Evolutionary conservation across 2,888 invertebrate genomes (phyloP).

Genomic region (Standfussiana lucernea): DNA sequence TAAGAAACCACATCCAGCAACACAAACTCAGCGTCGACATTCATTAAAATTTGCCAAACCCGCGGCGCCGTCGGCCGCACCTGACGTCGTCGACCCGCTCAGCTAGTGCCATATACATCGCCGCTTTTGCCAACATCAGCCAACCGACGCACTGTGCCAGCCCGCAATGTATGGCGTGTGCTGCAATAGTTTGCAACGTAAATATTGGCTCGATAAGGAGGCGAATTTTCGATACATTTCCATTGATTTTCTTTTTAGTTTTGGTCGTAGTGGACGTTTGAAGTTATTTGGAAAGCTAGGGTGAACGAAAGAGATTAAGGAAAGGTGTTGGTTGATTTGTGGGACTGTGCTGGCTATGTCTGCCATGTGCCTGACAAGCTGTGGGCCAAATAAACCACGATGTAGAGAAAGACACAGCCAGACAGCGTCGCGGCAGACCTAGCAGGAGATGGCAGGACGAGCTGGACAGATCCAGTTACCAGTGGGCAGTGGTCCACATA

Average conservation of each 20-base stretch:
- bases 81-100: constrained; percentile 70
- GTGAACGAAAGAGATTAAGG: neutral
- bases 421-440: no score
- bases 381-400: no score
- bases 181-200: constrained; percentile 16
- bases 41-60: constrained; percentile 84
- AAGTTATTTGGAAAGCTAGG: constrained; percentile 1
- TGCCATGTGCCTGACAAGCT: no score
- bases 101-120: constrained; percentile 71
- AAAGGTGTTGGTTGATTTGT: no score
- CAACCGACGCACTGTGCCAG: constrained; percentile 15
- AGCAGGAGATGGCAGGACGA: no score
- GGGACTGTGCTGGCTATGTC: no score
- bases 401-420: no score
- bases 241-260: constrained; percentile 50
- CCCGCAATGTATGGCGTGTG: constrained; percentile 38
- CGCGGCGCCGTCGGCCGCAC: constrained; percentile 74
- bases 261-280: neutral
- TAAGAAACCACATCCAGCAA: constrained; percentile 74
- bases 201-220: constrained; percentile 5
- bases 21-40: constrained; percentile 73
- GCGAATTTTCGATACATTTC: constrained; percentile 56
- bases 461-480: no score
- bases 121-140: constrained; percentile 45
- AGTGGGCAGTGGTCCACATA: no score